phyloP scores from a whole-genome alignment of 2,888 invertebrate genomes.

The Autographa pulchrina region DNA sequence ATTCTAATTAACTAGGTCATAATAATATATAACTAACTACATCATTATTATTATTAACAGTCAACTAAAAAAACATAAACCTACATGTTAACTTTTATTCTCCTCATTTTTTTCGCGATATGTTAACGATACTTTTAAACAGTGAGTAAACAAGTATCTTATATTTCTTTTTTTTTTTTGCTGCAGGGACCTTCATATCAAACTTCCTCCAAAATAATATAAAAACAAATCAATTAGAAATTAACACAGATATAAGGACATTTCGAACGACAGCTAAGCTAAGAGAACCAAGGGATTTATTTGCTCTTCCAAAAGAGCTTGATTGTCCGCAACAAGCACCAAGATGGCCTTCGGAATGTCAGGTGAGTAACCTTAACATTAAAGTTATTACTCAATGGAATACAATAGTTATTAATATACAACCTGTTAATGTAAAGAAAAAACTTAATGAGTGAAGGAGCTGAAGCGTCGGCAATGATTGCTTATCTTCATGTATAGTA shows the following conservation, averaged over 20 bases:
- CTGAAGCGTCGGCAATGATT: background rate
- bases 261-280: conserved; percentile 91
- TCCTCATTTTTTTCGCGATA: background rate
- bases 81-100: background rate
- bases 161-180: conserved; percentile 44
- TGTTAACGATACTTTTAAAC: background rate
- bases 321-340: conserved; percentile 94
- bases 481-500: background rate
- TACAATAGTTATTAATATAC: background rate
- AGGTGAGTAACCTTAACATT: conserved; percentile 87
- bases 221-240: conserved; percentile 92
- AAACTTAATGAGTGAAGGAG: background rate
- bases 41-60: conserved; percentile 11
- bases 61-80: background rate
- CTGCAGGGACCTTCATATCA: conserved; percentile 90
- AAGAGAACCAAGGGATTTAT: conserved; percentile 92
- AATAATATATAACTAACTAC: conserved; percentile 29
- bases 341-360: conserved; percentile 97
- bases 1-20: conserved; percentile 63
- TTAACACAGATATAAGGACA: conserved; percentile 91
- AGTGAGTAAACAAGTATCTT: background rate
- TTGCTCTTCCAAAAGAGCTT: conserved; percentile 92
- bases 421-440: background rate
- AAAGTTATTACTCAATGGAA: background rate
- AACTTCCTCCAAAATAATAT: conserved; percentile 90